These are phyloP conservation scores for Orbicella faveolata DNA, from an alignment of 64 coral and sea anemone species.

Conservation along the genomic window DNA sequence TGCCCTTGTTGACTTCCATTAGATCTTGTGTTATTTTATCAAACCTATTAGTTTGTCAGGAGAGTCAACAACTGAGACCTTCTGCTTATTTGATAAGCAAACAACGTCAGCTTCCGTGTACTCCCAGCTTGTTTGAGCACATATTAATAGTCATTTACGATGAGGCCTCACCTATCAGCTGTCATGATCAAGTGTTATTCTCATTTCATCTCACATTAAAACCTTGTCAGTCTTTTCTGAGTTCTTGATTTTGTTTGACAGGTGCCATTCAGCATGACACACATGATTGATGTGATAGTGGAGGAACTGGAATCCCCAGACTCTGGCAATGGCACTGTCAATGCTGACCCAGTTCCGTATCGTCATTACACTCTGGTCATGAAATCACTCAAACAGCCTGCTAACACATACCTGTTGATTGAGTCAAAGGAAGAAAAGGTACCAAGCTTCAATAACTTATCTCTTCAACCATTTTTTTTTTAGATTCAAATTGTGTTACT, in stretches of 20 bases:
- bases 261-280: constrained; percentile 86
- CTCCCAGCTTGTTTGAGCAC: too few relatives aligned
- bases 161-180: too few relatives aligned
- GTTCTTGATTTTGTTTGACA: constrained; percentile 16
- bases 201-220: not conserved
- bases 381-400: constrained; percentile 74
- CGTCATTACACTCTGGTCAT: constrained; percentile 75
- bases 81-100: too few relatives aligned
- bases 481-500: not conserved
- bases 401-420: constrained; percentile 73
- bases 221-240: not conserved
- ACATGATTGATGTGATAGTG: constrained; percentile 76
- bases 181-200: too few relatives aligned
- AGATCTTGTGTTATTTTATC: too few relatives aligned
- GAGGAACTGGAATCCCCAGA: constrained; percentile 76
- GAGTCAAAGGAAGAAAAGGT: constrained; percentile 83
- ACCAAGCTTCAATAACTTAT: not conserved
- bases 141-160: too few relatives aligned
- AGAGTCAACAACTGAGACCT: too few relatives aligned
- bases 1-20: too few relatives aligned
- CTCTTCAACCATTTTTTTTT: not conserved
- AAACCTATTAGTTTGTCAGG: too few relatives aligned
- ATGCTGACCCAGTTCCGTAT: constrained; percentile 29
- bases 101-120: too few relatives aligned
- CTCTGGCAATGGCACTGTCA: constrained; percentile 47